Conservation (phyloP, 1,140 invertebrate species). For the Drosophila navojoa region DNA sequence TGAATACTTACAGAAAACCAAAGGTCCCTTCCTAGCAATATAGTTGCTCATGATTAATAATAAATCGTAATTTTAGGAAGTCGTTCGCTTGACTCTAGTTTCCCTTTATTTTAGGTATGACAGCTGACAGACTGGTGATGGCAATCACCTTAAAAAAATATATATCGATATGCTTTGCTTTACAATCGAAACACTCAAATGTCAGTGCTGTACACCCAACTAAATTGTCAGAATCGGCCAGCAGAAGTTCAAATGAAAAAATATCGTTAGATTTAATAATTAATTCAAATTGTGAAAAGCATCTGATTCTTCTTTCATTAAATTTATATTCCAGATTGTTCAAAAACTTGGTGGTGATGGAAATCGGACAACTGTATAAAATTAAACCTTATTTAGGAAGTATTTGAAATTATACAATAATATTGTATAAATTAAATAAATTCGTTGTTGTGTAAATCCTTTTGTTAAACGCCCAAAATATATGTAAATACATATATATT, state of each 20-base stretch:
- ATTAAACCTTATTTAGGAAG: slow-evolving; percentile 51
- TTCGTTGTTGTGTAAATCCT: slow-evolving; percentile 58
- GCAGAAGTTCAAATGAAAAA: background rate
- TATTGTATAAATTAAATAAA: slow-evolving; percentile 68
- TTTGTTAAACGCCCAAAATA: slow-evolving; percentile 29
- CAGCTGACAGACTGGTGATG: slow-evolving; percentile 48
- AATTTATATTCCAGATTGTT: slow-evolving; percentile 63
- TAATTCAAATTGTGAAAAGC: background rate
- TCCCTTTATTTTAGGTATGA: slow-evolving; percentile 65
- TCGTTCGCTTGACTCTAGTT: slow-evolving; percentile 24
- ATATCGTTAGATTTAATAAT: background rate
- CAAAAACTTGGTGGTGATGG: slow-evolving; percentile 79
- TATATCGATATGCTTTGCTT: slow-evolving; percentile 38
- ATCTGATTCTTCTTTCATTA: slow-evolving; percentile 8
- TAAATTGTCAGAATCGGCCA: background rate
- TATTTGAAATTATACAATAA: slow-evolving; percentile 48
- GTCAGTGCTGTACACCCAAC: background rate
- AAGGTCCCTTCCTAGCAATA: slow-evolving; percentile 78
- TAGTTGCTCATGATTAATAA: slow-evolving; percentile 68
- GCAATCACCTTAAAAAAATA: background rate
- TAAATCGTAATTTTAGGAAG: slow-evolving; percentile 45
- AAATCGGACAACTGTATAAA: slow-evolving; percentile 80
- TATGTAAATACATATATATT: slow-evolving; percentile 14
- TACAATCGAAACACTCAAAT: background rate
- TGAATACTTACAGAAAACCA: slow-evolving; percentile 77